Evolutionary conservation across 1,140 invertebrate genomes (phyloP), one percentile per base, ranked within the genome.

Genomic region (Atta colombica): DNA sequence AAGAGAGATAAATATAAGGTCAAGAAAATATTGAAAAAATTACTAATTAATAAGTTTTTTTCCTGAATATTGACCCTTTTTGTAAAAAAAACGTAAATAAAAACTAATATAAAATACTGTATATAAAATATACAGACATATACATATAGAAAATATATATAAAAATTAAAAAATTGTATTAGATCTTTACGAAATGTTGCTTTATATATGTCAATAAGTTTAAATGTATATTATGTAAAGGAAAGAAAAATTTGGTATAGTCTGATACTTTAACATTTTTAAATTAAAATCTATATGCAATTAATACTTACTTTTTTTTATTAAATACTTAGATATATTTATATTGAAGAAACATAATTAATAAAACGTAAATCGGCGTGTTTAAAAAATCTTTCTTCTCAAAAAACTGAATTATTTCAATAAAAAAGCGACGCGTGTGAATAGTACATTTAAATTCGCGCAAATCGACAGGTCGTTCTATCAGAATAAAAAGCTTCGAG

Each of bases 401-500:
- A 31, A 51, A 49, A 8, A 45, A 25, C 2, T 10, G 28, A 68
- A 69, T 35, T 28, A 12, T 21, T 77, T n/a, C 5, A 25, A 60
- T 45, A n/a, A 49, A 65, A 31, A 65, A 61, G 4, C 21, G n/a
- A 28, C 51, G 6, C 45, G 45, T 51, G 4, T 80, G 16, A 65
- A 65, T 51, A 39, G 49, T 31, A 25, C 16, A 68, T 55, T 84
- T 61, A 49, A 74, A 51, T 63, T 84, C 69, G 14, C 14, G 80
- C 55, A n/a, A 35, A 74, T 75, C 39, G 55, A 74, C 51, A 60
- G 53, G 35, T 31, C 51, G 66, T 82, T 39, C 10, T 39, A 31
- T 82, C 7, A 18, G 80, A 61, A 84, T 51, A 25, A 84, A 75
- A 75, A 84, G 25, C 21, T 75, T 74, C 39, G 39, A n/a, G 39